phyloP scores from a whole-genome alignment of 2,113 vertebrate species.

The Pelodiscus sinensis region DNA sequence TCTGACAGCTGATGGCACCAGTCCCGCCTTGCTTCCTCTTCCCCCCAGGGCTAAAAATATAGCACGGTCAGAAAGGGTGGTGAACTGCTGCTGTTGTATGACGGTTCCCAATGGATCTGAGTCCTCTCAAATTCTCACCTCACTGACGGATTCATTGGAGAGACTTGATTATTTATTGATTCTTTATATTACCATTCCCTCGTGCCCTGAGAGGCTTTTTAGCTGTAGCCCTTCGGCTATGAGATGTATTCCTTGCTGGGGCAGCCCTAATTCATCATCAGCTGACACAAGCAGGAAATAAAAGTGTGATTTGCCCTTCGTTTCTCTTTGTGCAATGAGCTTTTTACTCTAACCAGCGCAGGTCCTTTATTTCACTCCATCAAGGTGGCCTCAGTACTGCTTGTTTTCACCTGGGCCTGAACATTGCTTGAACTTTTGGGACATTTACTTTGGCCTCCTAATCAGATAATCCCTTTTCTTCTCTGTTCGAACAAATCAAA shows the following conservation, averaged over 20 bases:
- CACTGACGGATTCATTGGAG: rapidly evolving
- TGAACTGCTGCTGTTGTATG: not conserved
- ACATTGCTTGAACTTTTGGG: slow-evolving; percentile 55
- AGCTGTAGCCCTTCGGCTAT: not conserved
- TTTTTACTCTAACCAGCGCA: slow-evolving; percentile 61
- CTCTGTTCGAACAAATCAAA: slow-evolving; percentile 46
- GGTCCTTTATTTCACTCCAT: slow-evolving; percentile 69
- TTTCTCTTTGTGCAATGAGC: slow-evolving; percentile 68
- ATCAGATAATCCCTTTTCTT: slow-evolving; percentile 38
- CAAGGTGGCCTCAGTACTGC: slow-evolving; percentile 63
- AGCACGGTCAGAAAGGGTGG: not conserved
- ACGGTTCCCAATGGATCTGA: not conserved
- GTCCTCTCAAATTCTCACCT: not conserved
- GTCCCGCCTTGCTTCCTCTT: not conserved
- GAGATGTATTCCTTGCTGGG: slow-evolving; percentile 64
- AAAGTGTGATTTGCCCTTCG: slow-evolving; percentile 53
- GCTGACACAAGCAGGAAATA: slow-evolving; percentile 68
- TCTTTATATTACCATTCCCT: not conserved
- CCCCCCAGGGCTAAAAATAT: not conserved
- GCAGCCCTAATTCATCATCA: slow-evolving; percentile 73
- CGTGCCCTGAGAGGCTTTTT: not conserved
- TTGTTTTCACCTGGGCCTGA: slow-evolving; percentile 77
- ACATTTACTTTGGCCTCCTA: not conserved
- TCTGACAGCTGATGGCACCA: not conserved
- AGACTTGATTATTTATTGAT: not conserved